These are phyloP conservation scores for Morpho deidamia DNA, from an alignment of 2,888 invertebrate species.

Conservation along the genomic window DNA sequence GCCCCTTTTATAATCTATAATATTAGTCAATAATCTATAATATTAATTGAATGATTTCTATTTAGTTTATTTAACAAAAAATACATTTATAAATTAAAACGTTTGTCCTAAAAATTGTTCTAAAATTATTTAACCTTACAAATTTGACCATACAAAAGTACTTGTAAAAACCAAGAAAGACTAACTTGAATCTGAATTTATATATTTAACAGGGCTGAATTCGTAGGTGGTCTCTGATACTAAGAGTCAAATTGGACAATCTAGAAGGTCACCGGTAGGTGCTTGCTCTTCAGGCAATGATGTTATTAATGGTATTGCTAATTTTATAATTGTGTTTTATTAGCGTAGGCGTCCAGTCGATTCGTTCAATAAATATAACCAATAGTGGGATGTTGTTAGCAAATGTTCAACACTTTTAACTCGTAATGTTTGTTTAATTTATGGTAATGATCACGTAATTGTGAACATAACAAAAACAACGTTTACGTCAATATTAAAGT, in stretches of 20 bases:
- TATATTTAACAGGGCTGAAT: background rate
- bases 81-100: no score
- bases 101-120: no score
- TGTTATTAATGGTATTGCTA: slow-evolving; percentile 32
- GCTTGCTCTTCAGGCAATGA: slow-evolving; percentile 27
- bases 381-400: slow-evolving; percentile 28
- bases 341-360: slow-evolving; percentile 31
- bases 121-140: no score
- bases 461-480: slow-evolving; percentile 25
- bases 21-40: no score
- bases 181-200: no score
- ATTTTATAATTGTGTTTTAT: slow-evolving; percentile 39
- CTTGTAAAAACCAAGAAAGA: no score
- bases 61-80: no score
- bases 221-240: background rate
- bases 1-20: no score
- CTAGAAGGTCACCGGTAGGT: slow-evolving; percentile 32
- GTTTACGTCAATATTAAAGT: slow-evolving; percentile 17
- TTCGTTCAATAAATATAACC: slow-evolving; percentile 31
- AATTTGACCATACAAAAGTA: no score
- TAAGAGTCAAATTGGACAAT: slow-evolving; percentile 22
- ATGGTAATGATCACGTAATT: slow-evolving; percentile 27
- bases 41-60: no score
- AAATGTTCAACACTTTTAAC: slow-evolving; percentile 31
- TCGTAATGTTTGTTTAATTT: slow-evolving; percentile 30